Base-by-base conservation (phyloP, 2,797 vertebrate species). In the Mycteria americana region DNA sequence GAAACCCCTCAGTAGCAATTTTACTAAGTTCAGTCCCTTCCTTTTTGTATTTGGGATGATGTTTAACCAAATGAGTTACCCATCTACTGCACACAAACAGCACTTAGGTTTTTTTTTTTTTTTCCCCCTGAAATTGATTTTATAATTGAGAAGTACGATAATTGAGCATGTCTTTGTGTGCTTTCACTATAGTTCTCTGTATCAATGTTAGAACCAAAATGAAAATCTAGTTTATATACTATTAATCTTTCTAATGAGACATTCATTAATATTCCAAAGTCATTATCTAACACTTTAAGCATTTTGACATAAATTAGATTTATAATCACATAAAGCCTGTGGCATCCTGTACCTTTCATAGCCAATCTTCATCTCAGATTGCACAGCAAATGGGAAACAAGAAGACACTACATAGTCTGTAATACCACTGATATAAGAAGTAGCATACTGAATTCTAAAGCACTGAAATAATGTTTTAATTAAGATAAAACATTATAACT, bases 251-350 rank as follows among this genome's bases (percentile, higher is more conserved):
- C 33, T 92, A 92, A 92, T 75, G 50, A 80, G 41, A 19, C 11
- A 53, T 77, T 91, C 25, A 93, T 95, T 93, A 93, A 69, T 91
- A 92, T 93, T 93, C 84, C 31, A 63, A 78, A 87, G 53, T 73
- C 11, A 82, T 84, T 89, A 84, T 67, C 77, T 39, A 75, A 69
- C 50, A 60, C 59, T 92, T 83, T 68, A 95, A 93, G 85, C 18
- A 56, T 82, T 93, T 95, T 94, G 87, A 89, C 85, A 91, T 93
- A 80, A 95, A 93, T 96, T 96, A 95, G 69, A 93, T 97, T 94
- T 92, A 80, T 92, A 90, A 94, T n/a, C 39, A 85, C n/a, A 64
- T 74, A 77, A 96, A 88, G 63, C 85, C 94, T 95, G 83, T 91
- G 87, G 90, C 89, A 70, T 88, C 43, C 90, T 89, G 69, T 93